Evolutionary conservation across 2,888 invertebrate species (phyloP), one percentile per base, ranked within the genome.

Genomic region (Meiosimyza platycephala): DNA sequence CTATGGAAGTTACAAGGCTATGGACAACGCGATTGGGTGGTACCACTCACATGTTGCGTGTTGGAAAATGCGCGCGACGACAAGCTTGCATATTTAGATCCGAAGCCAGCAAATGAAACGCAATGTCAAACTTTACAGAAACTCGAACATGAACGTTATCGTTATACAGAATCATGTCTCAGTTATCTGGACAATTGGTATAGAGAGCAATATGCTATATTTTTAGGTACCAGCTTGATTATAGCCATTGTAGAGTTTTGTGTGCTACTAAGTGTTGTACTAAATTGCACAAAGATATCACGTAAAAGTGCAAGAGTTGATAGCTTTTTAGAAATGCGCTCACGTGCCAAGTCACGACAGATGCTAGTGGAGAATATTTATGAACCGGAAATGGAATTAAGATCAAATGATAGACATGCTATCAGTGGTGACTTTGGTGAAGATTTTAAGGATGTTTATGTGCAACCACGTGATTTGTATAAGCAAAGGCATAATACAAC

Each of bases 1-100:
- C 87, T 92, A 82, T 95, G 95, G 95, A 91, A 93, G 76, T 87
- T 94, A 65, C 92, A 93, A 80, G 90, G 93, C 76, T 89, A 93
- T 57, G 93, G 94, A 0, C 92, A 93, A 76, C 89, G 91, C 73
- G 92, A 92, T 69, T 88, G 92, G 85, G 88, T 91, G 0, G 92
- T 92, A 28, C 93, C 93, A 54, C 88, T 91, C 6, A 91, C 91
- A 69, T 93, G 93, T 82, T 95, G 95, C 85, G 86, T 88, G 57
- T 89, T 94, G 72, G 90, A 90, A 72, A 90, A 91, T 80, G 79
- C 78, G 0, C 76, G 76, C 0, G 89, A 90, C 0, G 89, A 90
- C 52, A 87, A 88, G 1, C 85, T 88, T 69, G 90, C 93, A 0
- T 92, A 93, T 85, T 89, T 95, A 70, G 94, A 93, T 88, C 95